phyloP scores from a whole-genome alignment of 1,140 invertebrate genomes.

The Plodia interpunctella region DNA sequence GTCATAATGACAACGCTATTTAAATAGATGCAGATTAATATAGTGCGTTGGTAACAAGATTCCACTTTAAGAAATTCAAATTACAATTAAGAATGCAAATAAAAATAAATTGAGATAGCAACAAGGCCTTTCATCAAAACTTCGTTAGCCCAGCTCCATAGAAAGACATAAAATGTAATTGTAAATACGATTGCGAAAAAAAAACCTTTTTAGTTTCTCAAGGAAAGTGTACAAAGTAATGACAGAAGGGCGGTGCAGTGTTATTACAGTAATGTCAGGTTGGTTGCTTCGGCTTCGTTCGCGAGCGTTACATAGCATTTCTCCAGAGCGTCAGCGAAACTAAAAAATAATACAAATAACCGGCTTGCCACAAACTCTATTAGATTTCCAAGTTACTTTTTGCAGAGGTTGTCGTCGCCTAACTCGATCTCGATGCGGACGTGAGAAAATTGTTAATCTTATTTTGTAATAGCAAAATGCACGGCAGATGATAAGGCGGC shows the following conservation, averaged over 20 bases:
- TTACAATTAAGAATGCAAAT: constrained; percentile 17
- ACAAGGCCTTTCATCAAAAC: constrained; percentile 20
- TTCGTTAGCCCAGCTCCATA: constrained; percentile 19
- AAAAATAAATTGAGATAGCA: constrained; percentile 10
- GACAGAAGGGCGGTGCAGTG: constrained; percentile 55
- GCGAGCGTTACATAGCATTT: constrained; percentile 61
- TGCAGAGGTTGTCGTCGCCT: constrained; percentile 60
- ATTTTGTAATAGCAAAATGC: constrained; percentile 51
- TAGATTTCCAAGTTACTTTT: constrained; percentile 70
- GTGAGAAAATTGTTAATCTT: constrained; percentile 66
- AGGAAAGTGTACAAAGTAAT: constrained; percentile 61
- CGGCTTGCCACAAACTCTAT: constrained; percentile 67
- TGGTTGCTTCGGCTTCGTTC: constrained; percentile 61
- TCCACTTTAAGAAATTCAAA: constrained; percentile 1
- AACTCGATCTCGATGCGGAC: constrained; percentile 63
- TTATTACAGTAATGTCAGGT: constrained; percentile 70
- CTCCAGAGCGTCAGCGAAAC: constrained; percentile 50
- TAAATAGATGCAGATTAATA: neutral
- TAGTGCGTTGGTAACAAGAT: neutral
- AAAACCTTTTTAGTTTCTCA: constrained; percentile 39
- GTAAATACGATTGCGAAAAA: constrained; percentile 34
- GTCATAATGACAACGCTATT: neutral
- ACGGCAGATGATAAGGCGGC: constrained; percentile 35
- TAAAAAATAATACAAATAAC: constrained; percentile 66
- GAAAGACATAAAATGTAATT: constrained; percentile 27